These are phyloP conservation scores for Harlomillsia oculata DNA, from an alignment of 1,140 invertebrate species.

Conservation along the genomic window DNA sequence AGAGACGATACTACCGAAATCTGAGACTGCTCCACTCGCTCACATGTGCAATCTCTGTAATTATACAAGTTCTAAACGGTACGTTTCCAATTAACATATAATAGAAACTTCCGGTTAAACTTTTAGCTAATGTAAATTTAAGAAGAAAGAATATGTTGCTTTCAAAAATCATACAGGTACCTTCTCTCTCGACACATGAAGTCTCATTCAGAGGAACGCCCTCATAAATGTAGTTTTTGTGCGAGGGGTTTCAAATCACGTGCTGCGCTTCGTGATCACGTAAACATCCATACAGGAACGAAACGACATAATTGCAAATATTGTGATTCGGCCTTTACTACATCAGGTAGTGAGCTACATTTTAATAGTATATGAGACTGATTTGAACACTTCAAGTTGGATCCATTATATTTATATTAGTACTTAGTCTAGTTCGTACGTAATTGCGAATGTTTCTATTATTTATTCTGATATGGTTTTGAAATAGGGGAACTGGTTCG, in stretches of 20 bases:
- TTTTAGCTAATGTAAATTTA: too few species aligned
- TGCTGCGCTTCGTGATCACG: constrained; percentile 85
- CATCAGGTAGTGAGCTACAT: constrained; percentile 56
- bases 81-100: too few species aligned
- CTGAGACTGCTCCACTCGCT: constrained; percentile 55
- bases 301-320: constrained; percentile 89
- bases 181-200: constrained; percentile 88
- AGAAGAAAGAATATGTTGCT: too few species aligned
- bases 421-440: background rate
- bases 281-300: constrained; percentile 91
- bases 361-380: background rate
- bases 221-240: constrained; percentile 88
- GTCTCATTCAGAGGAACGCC: constrained; percentile 85
- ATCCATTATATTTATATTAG: background rate
- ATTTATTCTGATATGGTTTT: constrained; percentile 5
- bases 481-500: constrained; percentile 87
- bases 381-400: too few species aligned
- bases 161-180: constrained; percentile 49
- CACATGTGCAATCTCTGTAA: constrained; percentile 83
- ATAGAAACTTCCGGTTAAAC: too few species aligned
- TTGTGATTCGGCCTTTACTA: constrained; percentile 88
- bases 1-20: constrained; percentile 59
- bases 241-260: constrained; percentile 89
- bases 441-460: background rate
- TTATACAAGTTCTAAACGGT: constrained; percentile 76